These are phyloP conservation scores for Nyctereutes procyonoides DNA, from an alignment of 2,113 vertebrate genomes.

Conservation along the genomic window DNA sequence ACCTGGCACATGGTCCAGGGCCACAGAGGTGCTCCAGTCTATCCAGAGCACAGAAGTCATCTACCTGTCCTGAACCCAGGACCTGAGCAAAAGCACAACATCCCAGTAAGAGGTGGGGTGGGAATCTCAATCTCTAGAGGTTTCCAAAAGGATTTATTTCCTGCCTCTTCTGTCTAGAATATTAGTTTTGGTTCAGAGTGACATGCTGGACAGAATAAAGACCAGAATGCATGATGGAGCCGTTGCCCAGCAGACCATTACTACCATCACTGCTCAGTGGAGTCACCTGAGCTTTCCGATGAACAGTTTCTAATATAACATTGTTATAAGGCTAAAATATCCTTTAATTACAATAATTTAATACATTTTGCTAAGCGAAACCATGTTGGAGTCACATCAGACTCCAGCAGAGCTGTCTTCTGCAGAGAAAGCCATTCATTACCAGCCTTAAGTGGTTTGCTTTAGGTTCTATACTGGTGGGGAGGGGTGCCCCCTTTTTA, in stretches of 20 bases:
- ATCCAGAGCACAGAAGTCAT: accelerated
- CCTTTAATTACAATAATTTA: background rate
- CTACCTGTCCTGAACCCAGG: background rate
- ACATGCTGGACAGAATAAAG: background rate
- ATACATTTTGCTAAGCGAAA: background rate
- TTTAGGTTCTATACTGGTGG: background rate
- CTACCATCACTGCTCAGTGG: accelerated
- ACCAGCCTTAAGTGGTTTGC: background rate
- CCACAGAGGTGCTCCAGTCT: background rate
- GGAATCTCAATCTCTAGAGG: background rate
- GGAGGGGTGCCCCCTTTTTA: background rate
- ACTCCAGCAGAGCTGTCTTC: background rate
- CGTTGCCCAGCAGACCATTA: accelerated
- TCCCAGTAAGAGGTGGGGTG: background rate
- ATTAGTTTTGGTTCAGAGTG: background rate
- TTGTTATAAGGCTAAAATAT: background rate
- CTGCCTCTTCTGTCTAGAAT: background rate
- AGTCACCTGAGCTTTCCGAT: background rate
- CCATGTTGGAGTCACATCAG: background rate
- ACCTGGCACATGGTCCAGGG: background rate
- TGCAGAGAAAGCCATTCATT: background rate
- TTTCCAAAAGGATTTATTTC: background rate
- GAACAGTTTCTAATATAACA: background rate
- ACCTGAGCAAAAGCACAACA: background rate
- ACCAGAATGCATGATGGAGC: background rate